Percentiles rank a stretch among this genome's conserved stretches.
These are phyloP conservation scores for Spea multiplicata DNA, from an alignment of 2,113 vertebrate species.

Conservation along the genomic window DNA sequence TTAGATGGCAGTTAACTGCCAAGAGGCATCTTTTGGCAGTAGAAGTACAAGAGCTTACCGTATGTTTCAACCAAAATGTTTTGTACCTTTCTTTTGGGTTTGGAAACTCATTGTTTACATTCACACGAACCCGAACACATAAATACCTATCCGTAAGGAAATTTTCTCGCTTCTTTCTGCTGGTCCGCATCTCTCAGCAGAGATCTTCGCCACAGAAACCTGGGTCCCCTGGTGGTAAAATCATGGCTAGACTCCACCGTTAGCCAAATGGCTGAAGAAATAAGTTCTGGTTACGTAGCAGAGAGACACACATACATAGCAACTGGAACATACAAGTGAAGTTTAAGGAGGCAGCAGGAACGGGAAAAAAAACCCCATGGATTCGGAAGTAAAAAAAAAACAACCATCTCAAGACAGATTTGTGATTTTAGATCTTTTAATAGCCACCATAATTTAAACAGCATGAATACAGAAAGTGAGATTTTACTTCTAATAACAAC, in stretches of 20 bases:
- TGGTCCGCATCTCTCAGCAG: conserved; percentile 93
- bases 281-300: conserved; percentile 97
- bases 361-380: no score
- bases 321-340: conserved; percentile 84
- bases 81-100: conserved; percentile 74
- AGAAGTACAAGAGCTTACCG: conserved; percentile 82
- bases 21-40: conserved; percentile 37
- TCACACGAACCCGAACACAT: conserved; percentile 99
- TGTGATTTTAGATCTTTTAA: no score
- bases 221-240: conserved; percentile 90
- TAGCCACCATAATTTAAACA: no score
- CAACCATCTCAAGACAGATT: no score
- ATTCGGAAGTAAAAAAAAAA: conserved; percentile 51
- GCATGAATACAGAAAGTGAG: no score
- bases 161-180: conserved; percentile 97
- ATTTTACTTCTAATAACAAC: no score
- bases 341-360: conserved; percentile 73
- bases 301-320: conserved; percentile 98
- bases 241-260: conserved; percentile 92
- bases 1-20: conserved; percentile 16
- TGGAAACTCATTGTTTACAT: conserved; percentile 93
- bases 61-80: conserved; percentile 81
- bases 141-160: conserved; percentile 99
- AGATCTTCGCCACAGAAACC: conserved; percentile 95
- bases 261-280: conserved; percentile 98